Base-by-base conservation (phyloP, 2,113 vertebrate species). In the Opisthocomus hoazin region DNA sequence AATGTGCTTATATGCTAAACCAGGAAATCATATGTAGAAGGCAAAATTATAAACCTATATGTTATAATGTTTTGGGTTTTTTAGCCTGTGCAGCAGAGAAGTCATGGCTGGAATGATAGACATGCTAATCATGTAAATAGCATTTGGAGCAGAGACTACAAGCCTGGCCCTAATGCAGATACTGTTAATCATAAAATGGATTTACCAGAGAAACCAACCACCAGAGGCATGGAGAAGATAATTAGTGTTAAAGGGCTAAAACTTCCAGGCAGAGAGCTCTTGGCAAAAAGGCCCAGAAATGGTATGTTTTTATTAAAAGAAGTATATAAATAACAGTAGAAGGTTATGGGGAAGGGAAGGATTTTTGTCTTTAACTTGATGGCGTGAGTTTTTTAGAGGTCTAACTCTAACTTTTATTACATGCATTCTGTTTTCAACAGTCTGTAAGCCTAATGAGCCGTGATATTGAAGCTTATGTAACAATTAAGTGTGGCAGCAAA, bases 81-180 rank as follows among this genome's bases (percentile, higher is more conserved):
- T 91, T 91, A 99, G 98, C 50, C 68, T 41, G 27, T 93, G 39
- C 98, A 97, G 48, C 91, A 96, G 48, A 98, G 97, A 93, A 99
- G 98, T 96, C 93, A 73, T 65, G 87, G 97, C 75, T 99, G 99
- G 99, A 97, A 97, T 41, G 96, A 97, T 53, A 96, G 3, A 71
- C 57, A 1, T 27, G 30, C 15, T 86, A 71, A 58, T 88, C 90
- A 51, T 30, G 65, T 86, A 45, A 93, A 64, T 34, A 99, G 98
- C 77, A 98, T 99, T 96, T 99, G 99, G 99, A 98, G 96, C 56
- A 98, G 68, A 87, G 96, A 97, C 43, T 98, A 98, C 30, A 96
- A 70, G n/a, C 89, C 96, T n/a, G 66, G 56, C 34, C 30, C 17
- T 64, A 60, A 94, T 86, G 36, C 19, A 29, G 70, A 90, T 36